Percentiles rank a stretch among this genome's conserved stretches.
Conservation (phyloP, 2,888 invertebrate species). For the Apoderus coryli region DNA sequence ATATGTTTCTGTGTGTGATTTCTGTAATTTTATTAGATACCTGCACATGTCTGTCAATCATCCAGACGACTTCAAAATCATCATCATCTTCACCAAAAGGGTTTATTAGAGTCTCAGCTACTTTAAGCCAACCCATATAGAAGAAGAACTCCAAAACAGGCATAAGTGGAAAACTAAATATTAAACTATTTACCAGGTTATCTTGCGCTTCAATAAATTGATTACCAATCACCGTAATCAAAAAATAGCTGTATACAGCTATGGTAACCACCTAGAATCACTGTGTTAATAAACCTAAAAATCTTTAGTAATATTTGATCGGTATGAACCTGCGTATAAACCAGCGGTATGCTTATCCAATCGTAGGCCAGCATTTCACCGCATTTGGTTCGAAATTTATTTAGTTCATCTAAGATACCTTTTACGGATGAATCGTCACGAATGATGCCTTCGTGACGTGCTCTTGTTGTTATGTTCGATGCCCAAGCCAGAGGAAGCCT, state of each 20-base stretch:
- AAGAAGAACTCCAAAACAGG: slow-evolving; percentile 76
- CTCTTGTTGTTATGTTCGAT: slow-evolving; percentile 69
- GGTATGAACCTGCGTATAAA: slow-evolving; percentile 63
- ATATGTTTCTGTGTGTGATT: too few relatives aligned
- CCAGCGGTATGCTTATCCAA: slow-evolving; percentile 63
- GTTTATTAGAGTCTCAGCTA: slow-evolving; percentile 79
- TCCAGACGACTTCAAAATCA: slow-evolving; percentile 83
- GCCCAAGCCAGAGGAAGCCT: slow-evolving; percentile 81
- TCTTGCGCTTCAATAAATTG: slow-evolving; percentile 50
- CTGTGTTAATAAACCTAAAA: not conserved
- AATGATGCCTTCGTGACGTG: slow-evolving; percentile 73
- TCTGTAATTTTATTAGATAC: too few relatives aligned
- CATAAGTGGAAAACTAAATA: slow-evolving; percentile 78
- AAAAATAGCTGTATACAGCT: slow-evolving; percentile 80
- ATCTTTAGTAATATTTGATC: too few relatives aligned
- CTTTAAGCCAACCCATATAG: slow-evolving; percentile 83
- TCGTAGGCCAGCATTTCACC: slow-evolving; percentile 61
- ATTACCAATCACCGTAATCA: slow-evolving; percentile 74
- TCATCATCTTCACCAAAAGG: slow-evolving; percentile 85
- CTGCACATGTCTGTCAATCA: slow-evolving; percentile 76
- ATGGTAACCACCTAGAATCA: slow-evolving; percentile 55
- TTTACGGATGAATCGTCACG: slow-evolving; percentile 79
- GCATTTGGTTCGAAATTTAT: slow-evolving; percentile 63
- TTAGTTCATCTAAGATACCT: slow-evolving; percentile 71
- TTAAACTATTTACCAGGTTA: slow-evolving; percentile 38